A percentile compares a stretch with the other conserved stretches of the same genome.
Evolutionary conservation across 2,113 vertebrate species (phyloP).

Genomic region (Corynorhinus townsendii): DNA sequence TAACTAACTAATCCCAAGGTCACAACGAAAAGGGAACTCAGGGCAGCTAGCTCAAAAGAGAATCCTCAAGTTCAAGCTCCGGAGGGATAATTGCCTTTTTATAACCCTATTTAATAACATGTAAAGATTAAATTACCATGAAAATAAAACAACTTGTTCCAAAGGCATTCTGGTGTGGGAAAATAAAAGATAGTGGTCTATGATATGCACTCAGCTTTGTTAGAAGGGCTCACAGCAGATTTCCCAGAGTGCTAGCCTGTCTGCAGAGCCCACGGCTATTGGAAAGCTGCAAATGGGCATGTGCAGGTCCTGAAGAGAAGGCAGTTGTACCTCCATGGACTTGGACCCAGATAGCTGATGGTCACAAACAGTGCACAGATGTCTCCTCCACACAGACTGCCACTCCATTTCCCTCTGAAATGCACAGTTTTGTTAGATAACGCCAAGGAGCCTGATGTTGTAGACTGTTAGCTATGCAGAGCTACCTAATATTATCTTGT

Average conservation of each 20-base stretch:
- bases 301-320: not conserved
- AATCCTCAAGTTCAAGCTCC: conserved; percentile 44
- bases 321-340: not conserved
- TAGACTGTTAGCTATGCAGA: not conserved
- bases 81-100: conserved; percentile 47
- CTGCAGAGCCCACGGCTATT: not conserved
- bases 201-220: not conserved
- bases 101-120: conserved; percentile 59
- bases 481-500: not conserved
- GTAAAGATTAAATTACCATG: conserved; percentile 60
- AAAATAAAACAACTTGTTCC: conserved; percentile 58
- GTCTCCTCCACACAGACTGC: not conserved
- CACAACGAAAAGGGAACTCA: not conserved
- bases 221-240: not conserved
- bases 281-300: not conserved
- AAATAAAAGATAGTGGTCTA: conserved; percentile 35
- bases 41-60: conserved; percentile 14
- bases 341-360: not conserved
- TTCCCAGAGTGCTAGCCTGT: not conserved
- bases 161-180: conserved; percentile 22
- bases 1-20: conserved; percentile 63
- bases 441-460: not conserved
- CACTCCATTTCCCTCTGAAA: not conserved
- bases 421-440: not conserved
- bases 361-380: not conserved